Percentiles rank a stretch among this genome's conserved stretches.
These are phyloP conservation scores for Sinocyclocheilus maitianheensis DNA, from an alignment of 2,113 vertebrate species.

Conservation along the genomic window DNA sequence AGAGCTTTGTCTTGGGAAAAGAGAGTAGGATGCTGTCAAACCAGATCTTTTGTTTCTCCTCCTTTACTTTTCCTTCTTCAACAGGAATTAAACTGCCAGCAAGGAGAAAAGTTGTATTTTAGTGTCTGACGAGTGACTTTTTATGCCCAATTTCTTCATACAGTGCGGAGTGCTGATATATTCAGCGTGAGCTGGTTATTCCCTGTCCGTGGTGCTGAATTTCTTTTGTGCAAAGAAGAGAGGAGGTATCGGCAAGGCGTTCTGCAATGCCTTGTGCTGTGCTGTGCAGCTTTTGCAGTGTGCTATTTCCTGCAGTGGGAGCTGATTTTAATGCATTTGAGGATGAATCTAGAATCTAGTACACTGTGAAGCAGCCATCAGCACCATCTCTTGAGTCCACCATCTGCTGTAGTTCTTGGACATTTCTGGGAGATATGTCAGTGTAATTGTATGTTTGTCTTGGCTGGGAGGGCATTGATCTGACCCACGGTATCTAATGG, in stretches of 20 bases:
- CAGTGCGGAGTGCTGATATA: neutral
- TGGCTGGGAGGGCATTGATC: constrained; percentile 36
- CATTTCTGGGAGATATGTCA: constrained; percentile 27
- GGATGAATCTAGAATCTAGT: constrained; percentile 29
- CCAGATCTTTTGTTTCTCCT: constrained; percentile 28
- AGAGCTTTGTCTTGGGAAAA: constrained; percentile 47
- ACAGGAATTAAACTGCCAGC: constrained; percentile 5
- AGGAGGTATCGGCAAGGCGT: neutral
- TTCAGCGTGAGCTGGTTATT: neutral
- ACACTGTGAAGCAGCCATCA: constrained; percentile 24
- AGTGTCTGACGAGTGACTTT: constrained; percentile 13
- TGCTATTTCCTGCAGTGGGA: constrained; percentile 37
- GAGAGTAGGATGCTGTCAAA: constrained; percentile 42
- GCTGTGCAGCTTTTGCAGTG: constrained; percentile 36
- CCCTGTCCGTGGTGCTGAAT: constrained; percentile 44
- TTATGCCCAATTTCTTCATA: neutral
- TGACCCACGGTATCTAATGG: neutral
- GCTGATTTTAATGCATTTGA: constrained; percentile 33
- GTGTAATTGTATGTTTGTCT: constrained; percentile 42
- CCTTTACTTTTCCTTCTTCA: constrained; percentile 18
- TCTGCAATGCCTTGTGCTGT: constrained; percentile 18
- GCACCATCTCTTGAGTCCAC: constrained; percentile 12
- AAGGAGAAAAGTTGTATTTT: constrained; percentile 29
- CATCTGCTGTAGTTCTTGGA: constrained; percentile 37
- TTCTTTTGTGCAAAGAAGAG: constrained; percentile 20